Evolutionary conservation across 2,113 vertebrate genomes (phyloP), one percentile per base, ranked within the genome.

Genomic region (Helogale parvula): DNA sequence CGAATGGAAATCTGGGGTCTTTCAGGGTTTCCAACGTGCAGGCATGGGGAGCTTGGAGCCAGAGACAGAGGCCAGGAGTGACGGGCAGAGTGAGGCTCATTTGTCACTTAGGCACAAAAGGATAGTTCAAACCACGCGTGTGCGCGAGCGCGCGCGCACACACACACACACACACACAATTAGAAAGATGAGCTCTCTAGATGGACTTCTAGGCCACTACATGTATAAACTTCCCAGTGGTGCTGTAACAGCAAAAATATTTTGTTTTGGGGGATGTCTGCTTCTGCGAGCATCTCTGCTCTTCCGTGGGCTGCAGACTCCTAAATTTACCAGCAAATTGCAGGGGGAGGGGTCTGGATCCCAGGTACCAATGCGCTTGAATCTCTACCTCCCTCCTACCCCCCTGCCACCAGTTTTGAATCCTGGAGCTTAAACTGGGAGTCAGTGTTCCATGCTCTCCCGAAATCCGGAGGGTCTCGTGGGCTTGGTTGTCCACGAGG

Each of bases 391-490:
- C 8, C 6, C 23, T 33, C 45, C 15, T 7, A 19, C 3, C 0
- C 41, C 50, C 4, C 74, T 9, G 27, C n/a, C 5, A 13, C 71
- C 33, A 25, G 63, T 4, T 66, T 86, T 45, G 11, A 31, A 74
- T 77, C 31, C 35, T 14, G 41, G 25, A 12, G 69, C 31, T 65
- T 38, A 19, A 35, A 17, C 35, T 31, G 15, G 35, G 29, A 21
- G 60, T 27, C 69, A 5, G 31, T 2, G 8, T 17, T n/a, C 7
- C 74, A 0, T 0, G 1, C 16, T 0, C 88, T 23, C n/a, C 19
- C 10, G 38, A 16, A 33, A 25, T 33, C 5, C 14, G 1, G 6
- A 76, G 33, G 16, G n/a, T 31, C 15, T 29, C 35, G 27, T n/a
- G 50, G 52, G 16, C 41, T 17, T 52, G 65, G 33, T 71, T 63